Base-by-base conservation (phyloP, 2,888 invertebrate species). In the Aphelenchoides bicaudatus region DNA sequence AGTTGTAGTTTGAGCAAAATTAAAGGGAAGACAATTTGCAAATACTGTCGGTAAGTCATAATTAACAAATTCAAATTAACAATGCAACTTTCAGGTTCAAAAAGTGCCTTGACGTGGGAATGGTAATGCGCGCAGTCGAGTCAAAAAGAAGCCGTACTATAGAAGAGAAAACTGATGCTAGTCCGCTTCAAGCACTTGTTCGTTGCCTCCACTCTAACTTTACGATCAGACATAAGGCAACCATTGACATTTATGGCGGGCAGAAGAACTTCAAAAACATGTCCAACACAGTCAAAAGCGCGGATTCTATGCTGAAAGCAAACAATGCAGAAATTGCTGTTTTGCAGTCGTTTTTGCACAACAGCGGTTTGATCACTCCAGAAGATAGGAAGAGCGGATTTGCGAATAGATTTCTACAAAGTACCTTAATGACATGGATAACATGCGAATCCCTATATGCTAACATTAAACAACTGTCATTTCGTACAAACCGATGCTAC, bases 71-170 rank as follows among this genome's bases (percentile, higher is more conserved):
- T n/a, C n/a, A n/a, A n/a, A n/a, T n/a, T n/a, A n/a, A n/a, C n/a
- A n/a, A n/a, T n/a, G n/a, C n/a, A n/a, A n/a, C 27, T 25, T 48
- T 23, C 28, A 23, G 49, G n/a, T 43, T 43, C 43, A 23, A 30
- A 27, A 19, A n/a, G 25, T 51, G 52, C 28, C 52, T 51, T 10
- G 52, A 34, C 21, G 25, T 51, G 8, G 52, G 38, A 8, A 51
- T 51, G 52, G 19, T 30, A n/a, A 51, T 51, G 52, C 23, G 30
- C n/a, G 49, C 49, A 10, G 49, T 48, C 13, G 49, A 48, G 16
- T 28, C 49, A 30, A 48, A 48, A 25, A 28, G 49, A 1, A 43
- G 25, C 16, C 10, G 43, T 43, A 16, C 21, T 13, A 21, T 19
- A 52, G 34, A 21, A 19, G 21, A 6, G 43, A 43, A 21, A 8